These are phyloP conservation scores for Agriopis marginaria DNA, from an alignment of 2,888 invertebrate genomes.

Conservation along the genomic window DNA sequence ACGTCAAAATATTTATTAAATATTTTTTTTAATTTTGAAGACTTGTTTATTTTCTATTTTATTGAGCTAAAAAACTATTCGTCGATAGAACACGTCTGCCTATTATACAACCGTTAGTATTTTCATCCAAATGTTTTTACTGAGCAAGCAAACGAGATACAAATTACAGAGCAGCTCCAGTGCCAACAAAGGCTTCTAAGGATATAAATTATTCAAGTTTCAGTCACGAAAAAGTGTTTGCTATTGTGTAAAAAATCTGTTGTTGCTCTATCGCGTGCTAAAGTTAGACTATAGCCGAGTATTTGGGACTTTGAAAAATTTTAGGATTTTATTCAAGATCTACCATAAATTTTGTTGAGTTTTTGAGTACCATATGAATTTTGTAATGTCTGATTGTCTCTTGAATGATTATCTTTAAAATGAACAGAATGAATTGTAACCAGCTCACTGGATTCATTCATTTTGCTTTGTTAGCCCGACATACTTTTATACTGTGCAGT, in stretches of 20 bases:
- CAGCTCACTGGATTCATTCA: background rate
- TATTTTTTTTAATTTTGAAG: too few relatives aligned
- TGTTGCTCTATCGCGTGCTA: constrained; percentile 24
- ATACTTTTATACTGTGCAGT: too few relatives aligned
- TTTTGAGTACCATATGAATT: constrained; percentile 5
- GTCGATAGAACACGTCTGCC: too few relatives aligned
- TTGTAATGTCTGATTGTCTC: background rate
- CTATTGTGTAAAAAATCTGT: constrained; percentile 25
- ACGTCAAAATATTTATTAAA: too few relatives aligned
- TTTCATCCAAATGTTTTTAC: constrained; percentile 32
- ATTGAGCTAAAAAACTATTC: background rate
- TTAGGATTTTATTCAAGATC: constrained; percentile 6
- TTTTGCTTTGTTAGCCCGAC: background rate
- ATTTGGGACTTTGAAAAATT: constrained; percentile 21
- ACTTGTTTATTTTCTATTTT: background rate
- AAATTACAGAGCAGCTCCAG: constrained; percentile 27
- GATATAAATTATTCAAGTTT: constrained; percentile 30
- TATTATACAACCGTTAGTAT: constrained; percentile 18
- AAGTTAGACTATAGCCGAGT: constrained; percentile 20
- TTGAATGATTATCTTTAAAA: too few relatives aligned
- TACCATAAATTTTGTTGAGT: background rate
- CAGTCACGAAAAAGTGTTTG: constrained; percentile 33
- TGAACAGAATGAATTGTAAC: background rate
- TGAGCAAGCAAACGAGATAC: constrained; percentile 23
- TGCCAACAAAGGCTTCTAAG: constrained; percentile 31